Evolutionary conservation across 1,140 invertebrate genomes (phyloP).

Genomic region (Drosophila miranda): DNA sequence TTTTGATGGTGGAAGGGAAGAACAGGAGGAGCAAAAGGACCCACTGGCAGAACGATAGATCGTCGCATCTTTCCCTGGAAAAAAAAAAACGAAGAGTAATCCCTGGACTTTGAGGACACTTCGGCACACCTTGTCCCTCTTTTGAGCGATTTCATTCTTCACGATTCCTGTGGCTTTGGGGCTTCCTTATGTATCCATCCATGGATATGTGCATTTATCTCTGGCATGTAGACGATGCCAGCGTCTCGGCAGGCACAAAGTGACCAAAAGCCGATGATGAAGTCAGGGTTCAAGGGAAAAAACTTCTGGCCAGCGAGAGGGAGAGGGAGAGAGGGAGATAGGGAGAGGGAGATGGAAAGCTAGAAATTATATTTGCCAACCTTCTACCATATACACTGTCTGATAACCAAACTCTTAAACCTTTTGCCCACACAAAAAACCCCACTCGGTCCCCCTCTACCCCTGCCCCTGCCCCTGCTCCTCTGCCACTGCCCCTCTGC

Average conservation of each 20-base stretch:
- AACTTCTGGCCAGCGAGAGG: slow-evolving; percentile 15
- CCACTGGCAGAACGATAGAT: too few relatives aligned
- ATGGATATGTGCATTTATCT: slow-evolving; percentile 6
- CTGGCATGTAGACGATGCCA: slow-evolving; percentile 5
- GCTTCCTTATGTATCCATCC: neutral
- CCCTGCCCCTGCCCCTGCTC: too few relatives aligned
- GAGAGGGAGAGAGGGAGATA: too few relatives aligned
- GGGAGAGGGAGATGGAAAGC: neutral
- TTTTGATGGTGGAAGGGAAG: too few relatives aligned
- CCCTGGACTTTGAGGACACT: too few relatives aligned
- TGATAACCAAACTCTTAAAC: slow-evolving; percentile 15
- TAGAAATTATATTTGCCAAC: slow-evolving; percentile 57
- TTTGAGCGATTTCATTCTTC: too few relatives aligned
- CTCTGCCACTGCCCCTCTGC: slow-evolving; percentile 13
- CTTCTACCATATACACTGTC: slow-evolving; percentile 38
- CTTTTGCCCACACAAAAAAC: neutral
- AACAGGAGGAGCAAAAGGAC: too few relatives aligned
- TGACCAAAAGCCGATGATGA: slow-evolving; percentile 24
- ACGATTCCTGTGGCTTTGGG: slow-evolving; percentile 28
- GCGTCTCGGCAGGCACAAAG: slow-evolving; percentile 14
- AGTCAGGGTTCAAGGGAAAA: slow-evolving; percentile 30
- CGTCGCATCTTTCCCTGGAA: too few relatives aligned
- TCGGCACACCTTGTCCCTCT: too few relatives aligned
- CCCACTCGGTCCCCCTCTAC: neutral
- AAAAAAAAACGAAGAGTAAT: too few relatives aligned